Evolutionary conservation across 1,140 invertebrate genomes (phyloP).

Genomic region (Aphelenchoides besseyi): DNA sequence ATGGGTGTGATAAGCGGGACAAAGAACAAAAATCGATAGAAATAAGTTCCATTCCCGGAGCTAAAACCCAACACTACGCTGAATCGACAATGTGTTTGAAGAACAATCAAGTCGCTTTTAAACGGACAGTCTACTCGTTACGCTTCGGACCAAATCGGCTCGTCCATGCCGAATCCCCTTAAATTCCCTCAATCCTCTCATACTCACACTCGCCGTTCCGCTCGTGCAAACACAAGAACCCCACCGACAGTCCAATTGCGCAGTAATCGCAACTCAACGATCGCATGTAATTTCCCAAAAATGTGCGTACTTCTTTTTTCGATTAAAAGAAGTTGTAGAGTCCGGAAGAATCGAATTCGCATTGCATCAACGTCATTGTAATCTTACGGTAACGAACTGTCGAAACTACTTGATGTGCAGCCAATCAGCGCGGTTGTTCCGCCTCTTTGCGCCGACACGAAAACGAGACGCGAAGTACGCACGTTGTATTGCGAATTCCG

Average conservation of each 20-base stretch:
- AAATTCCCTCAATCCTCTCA: background rate
- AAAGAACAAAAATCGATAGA: background rate
- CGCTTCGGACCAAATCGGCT: slow-evolving; percentile 2
- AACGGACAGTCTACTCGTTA: background rate
- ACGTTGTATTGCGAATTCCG: background rate
- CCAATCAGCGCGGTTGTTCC: slow-evolving; percentile 13
- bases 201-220: background rate
- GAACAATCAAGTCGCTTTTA: background rate
- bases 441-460: background rate
- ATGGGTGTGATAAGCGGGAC: background rate
- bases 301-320: too few species aligned
- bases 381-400: slow-evolving; percentile 5
- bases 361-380: background rate
- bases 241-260: background rate
- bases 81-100: background rate
- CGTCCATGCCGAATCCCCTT: slow-evolving; percentile 2
- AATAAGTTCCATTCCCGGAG: too few species aligned
- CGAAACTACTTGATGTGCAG: background rate
- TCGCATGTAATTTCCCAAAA: too few species aligned
- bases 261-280: background rate
- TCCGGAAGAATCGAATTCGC: background rate
- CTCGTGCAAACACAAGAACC: background rate
- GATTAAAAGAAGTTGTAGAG: background rate
- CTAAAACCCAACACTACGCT: background rate
- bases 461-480: background rate